A percentile compares a stretch with the other conserved stretches of the same genome.
phyloP scores from a whole-genome alignment of 1,140 invertebrate genomes.

The Meloidogyne chitwoodi region DNA sequence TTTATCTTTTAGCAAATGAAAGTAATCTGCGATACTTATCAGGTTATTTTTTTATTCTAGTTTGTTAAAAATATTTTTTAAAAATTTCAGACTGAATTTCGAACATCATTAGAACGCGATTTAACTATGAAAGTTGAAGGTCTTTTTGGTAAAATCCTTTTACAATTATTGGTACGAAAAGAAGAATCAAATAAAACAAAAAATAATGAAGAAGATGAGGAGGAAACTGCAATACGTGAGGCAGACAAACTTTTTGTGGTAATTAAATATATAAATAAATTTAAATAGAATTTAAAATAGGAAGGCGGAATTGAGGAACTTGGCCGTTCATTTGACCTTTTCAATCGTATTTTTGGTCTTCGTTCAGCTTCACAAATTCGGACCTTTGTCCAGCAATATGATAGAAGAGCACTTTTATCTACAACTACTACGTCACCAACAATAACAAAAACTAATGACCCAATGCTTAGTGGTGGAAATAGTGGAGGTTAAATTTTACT shows the following conservation, averaged over 20 bases:
- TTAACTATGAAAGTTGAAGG: conserved; percentile 44
- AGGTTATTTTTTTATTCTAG: not conserved
- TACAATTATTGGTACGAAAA: conserved; percentile 34
- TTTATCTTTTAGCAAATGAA: conserved; percentile 44
- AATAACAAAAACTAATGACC: not conserved
- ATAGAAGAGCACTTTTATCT: conserved; percentile 13
- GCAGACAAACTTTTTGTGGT: conserved; percentile 26
- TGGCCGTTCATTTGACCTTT: conserved; percentile 43
- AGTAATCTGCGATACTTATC: conserved; percentile 46
- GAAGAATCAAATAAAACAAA: not conserved
- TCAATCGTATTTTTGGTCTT: conserved; percentile 34
- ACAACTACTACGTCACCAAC: conserved; percentile 1
- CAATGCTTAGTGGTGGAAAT: not conserved
- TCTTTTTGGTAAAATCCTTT: conserved; percentile 47
- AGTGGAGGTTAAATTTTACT: not conserved
- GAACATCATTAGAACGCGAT: conserved; percentile 37
- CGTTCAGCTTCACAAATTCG: conserved; percentile 41
- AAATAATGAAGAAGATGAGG: conserved; percentile 32
- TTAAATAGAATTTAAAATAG: not conserved
- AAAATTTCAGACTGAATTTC: conserved; percentile 30
- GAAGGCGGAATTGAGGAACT: conserved; percentile 39
- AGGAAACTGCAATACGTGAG: conserved; percentile 35
- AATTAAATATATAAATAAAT: not conserved
- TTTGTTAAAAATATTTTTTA: not conserved
- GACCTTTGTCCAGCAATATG: conserved; percentile 40